Conservation (phyloP, 2,113 vertebrate genomes). For the Campylomormyrus tamandua region DNA sequence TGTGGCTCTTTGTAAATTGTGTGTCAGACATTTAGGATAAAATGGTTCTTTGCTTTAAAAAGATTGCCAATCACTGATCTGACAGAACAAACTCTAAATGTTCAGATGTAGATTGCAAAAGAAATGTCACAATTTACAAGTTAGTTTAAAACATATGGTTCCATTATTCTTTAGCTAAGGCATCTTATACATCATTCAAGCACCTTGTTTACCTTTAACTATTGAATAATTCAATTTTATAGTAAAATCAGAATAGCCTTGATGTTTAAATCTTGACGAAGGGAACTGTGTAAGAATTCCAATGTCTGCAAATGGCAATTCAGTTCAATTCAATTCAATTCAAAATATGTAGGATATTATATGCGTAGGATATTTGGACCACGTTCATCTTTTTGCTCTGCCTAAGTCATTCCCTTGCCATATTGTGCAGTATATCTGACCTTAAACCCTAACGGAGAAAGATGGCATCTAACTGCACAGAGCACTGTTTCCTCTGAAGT, state of each 20-base stretch:
- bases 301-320: not conserved
- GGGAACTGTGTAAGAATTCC: not conserved
- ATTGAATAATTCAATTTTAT: not conserved
- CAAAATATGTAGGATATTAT: not conserved
- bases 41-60: too few relatives aligned
- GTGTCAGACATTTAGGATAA: too few relatives aligned
- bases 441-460: not conserved
- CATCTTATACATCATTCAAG: not conserved
- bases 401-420: not conserved
- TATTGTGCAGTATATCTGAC: not conserved
- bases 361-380: not conserved
- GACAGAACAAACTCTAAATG: not conserved
- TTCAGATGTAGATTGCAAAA: not conserved
- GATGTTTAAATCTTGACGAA: not conserved
- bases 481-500: not conserved
- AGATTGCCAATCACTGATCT: not conserved
- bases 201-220: not conserved
- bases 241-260: not conserved
- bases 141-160: not conserved
- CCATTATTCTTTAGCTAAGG: not conserved
- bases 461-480: not conserved
- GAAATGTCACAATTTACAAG: not conserved
- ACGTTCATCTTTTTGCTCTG: not conserved
- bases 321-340: not conserved
- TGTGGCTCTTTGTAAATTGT: too few relatives aligned